Conservation (phyloP, 1,140 invertebrate species). For the Telenomus remus region DNA sequence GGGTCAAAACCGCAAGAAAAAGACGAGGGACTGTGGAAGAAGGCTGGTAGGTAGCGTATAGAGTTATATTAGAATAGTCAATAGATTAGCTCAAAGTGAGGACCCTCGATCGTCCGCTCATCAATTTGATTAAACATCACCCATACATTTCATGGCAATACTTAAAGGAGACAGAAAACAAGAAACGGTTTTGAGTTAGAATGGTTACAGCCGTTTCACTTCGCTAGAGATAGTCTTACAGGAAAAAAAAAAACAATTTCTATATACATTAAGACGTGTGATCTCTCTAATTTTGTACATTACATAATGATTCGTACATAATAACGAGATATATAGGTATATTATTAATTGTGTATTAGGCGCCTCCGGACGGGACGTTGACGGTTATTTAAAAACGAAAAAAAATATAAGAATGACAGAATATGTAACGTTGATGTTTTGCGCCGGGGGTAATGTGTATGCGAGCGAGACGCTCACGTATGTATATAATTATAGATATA, state of each 20-base stretch:
- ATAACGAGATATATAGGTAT: slow-evolving; percentile 67
- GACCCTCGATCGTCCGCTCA: slow-evolving; percentile 58
- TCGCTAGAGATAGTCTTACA: slow-evolving; percentile 74
- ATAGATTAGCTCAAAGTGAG: slow-evolving; percentile 69
- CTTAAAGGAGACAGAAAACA: slow-evolving; percentile 51
- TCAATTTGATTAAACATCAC: slow-evolving; percentile 64
- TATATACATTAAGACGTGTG: slow-evolving; percentile 76
- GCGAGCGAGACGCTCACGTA: slow-evolving; percentile 39
- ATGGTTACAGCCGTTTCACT: slow-evolving; percentile 63
- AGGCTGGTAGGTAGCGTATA: slow-evolving; percentile 73
- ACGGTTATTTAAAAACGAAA: slow-evolving; percentile 44
- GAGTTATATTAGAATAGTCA: slow-evolving; percentile 68
- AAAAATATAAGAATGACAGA: slow-evolving; percentile 37
- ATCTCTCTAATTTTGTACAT: slow-evolving; percentile 76
- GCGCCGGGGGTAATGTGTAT: slow-evolving; percentile 41
- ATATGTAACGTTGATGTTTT: slow-evolving; percentile 45
- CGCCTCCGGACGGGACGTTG: slow-evolving; percentile 40
- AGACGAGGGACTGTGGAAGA: slow-evolving; percentile 70
- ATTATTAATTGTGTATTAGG: slow-evolving; percentile 67
- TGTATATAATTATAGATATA: slow-evolving; percentile 67
- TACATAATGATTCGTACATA: slow-evolving; percentile 71
- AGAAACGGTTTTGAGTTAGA: slow-evolving; percentile 10
- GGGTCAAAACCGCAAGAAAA: background rate
- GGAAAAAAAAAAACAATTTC: slow-evolving; percentile 65
- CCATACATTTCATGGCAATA: slow-evolving; percentile 74